Conservation (phyloP, 2,113 vertebrate species). For the Menidia beryllina region DNA sequence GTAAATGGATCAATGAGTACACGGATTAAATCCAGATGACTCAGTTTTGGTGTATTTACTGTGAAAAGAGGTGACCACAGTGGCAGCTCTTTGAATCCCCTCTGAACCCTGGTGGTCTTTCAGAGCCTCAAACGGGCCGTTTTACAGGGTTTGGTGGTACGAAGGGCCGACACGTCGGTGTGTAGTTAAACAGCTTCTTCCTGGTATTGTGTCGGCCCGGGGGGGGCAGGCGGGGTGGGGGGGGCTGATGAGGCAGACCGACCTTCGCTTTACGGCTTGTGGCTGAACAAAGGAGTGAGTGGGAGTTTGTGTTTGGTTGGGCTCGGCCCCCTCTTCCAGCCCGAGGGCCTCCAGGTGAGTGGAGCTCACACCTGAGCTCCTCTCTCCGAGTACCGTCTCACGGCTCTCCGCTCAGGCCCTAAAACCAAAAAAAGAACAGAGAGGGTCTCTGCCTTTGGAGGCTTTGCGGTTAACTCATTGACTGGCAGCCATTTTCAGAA, state of each 20-base stretch:
- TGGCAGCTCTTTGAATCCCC: too few relatives aligned
- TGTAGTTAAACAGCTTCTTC: slow-evolving; percentile 46
- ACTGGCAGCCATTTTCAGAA: too few relatives aligned
- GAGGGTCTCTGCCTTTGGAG: slow-evolving; percentile 2
- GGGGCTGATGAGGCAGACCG: slow-evolving; percentile 32
- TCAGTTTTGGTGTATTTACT: too few relatives aligned
- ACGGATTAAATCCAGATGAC: too few relatives aligned
- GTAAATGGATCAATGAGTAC: too few relatives aligned
- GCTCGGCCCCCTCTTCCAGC: slow-evolving; percentile 60
- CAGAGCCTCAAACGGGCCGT: slow-evolving; percentile 11
- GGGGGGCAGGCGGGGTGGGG: slow-evolving; percentile 25
- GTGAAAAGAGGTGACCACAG: too few relatives aligned
- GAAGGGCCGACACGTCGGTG: slow-evolving; percentile 6
- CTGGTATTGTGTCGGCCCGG: slow-evolving; percentile 58
- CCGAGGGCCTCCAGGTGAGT: slow-evolving; percentile 35
- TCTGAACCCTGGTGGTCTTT: not conserved
- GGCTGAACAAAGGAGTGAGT: slow-evolving; percentile 33
- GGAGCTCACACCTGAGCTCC: slow-evolving; percentile 53
- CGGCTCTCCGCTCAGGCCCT: too few relatives aligned
- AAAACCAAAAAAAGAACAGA: too few relatives aligned
- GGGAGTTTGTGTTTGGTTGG: slow-evolving; percentile 44
- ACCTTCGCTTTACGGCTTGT: slow-evolving; percentile 25
- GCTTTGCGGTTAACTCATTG: not conserved
- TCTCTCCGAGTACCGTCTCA: slow-evolving; percentile 4
- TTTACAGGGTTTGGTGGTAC: not conserved